Percentiles rank a stretch among this genome's conserved stretches.
phyloP scores from a whole-genome alignment of 2,888 invertebrate species.

The Anthophora plumipes region DNA sequence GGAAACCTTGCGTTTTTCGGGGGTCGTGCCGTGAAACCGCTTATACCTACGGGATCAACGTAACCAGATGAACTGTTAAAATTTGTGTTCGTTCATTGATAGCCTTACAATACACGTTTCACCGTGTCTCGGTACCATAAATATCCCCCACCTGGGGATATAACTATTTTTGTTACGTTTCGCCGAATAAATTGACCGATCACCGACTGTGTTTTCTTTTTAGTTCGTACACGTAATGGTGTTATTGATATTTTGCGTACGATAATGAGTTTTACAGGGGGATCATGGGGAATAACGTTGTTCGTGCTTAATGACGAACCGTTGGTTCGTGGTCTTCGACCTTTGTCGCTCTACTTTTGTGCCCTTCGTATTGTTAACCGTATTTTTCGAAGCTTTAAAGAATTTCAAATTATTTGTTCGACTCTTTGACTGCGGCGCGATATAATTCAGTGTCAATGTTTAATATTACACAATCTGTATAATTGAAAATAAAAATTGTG shows the following conservation, averaged over 20 bases:
- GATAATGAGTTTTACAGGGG: neutral
- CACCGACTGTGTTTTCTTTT: slow-evolving; percentile 4
- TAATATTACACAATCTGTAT: too few species aligned
- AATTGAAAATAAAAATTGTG: too few species aligned
- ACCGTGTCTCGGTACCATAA: slow-evolving; percentile 1
- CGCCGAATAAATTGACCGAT: slow-evolving; percentile 54
- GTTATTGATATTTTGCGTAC: slow-evolving; percentile 38
- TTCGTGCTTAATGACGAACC: slow-evolving; percentile 19
- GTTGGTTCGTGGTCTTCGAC: neutral
- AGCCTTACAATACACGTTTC: slow-evolving; percentile 49
- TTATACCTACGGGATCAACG: slow-evolving; percentile 64
- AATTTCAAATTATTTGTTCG: neutral
- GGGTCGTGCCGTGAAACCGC: slow-evolving; percentile 59
- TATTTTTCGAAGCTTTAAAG: too few species aligned
- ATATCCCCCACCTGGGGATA: slow-evolving; percentile 43
- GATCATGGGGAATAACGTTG: neutral
- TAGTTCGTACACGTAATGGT: slow-evolving; percentile 8
- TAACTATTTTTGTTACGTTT: slow-evolving; percentile 44
- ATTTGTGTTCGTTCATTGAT: slow-evolving; percentile 65
- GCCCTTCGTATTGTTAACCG: too few species aligned
- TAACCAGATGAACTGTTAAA: slow-evolving; percentile 65
- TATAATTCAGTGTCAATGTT: too few species aligned
- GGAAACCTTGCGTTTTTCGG: slow-evolving; percentile 57
- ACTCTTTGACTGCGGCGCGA: too few species aligned
- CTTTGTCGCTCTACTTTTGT: too few species aligned